Percentiles rank a stretch among this genome's conserved stretches.
Evolutionary conservation across 2,113 vertebrate genomes (phyloP).

Genomic region (Natator depressus): DNA sequence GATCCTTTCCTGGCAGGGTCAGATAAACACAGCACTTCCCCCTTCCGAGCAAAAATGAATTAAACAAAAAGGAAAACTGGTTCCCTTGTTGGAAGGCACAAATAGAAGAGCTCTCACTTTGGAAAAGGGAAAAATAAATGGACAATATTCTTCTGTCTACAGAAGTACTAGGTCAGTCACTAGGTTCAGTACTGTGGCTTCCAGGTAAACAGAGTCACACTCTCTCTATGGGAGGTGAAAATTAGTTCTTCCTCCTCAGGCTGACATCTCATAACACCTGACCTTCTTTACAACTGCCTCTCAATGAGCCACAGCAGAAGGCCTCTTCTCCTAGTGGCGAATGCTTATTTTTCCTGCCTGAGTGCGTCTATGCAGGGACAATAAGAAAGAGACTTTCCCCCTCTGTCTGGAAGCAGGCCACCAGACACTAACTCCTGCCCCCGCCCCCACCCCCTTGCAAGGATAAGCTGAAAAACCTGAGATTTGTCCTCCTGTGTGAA

Average conservation of each 20-base stretch:
- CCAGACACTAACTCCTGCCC: rapidly evolving
- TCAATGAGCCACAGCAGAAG: background rate
- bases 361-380: background rate
- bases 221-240: background rate
- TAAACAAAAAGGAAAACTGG: background rate
- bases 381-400: background rate
- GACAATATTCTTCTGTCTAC: background rate
- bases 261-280: background rate
- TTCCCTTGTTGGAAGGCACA: background rate
- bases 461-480: background rate
- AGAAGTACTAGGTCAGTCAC: background rate
- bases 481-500: rapidly evolving
- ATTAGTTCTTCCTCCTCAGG: background rate
- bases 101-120: background rate
- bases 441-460: rapidly evolving
- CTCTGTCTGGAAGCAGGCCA: no score
- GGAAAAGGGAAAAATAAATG: background rate
- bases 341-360: background rate
- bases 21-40: background rate
- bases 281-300: background rate
- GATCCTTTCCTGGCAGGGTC: background rate
- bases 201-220: background rate
- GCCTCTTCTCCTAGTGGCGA: background rate
- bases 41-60: background rate
- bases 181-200: background rate